These are phyloP conservation scores for Microtus montanus DNA, from an alignment of 2,113 vertebrate species.

Conservation along the genomic window DNA sequence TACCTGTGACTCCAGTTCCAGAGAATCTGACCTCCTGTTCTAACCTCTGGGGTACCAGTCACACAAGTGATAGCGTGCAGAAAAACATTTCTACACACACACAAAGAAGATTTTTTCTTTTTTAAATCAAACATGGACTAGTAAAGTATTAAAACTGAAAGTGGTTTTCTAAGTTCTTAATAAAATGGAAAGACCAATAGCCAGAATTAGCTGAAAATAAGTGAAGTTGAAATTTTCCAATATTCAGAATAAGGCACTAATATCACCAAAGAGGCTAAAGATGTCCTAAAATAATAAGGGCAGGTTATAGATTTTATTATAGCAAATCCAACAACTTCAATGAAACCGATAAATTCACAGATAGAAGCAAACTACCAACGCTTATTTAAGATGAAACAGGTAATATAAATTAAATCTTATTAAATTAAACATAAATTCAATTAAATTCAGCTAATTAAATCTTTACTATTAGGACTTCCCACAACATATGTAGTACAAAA, in stretches of 20 bases:
- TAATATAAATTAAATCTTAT: not conserved
- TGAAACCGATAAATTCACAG: not conserved
- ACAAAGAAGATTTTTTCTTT: not conserved
- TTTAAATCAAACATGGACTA: not conserved
- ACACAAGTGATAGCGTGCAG: too few relatives aligned
- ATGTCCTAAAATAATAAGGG: not conserved
- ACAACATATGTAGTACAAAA: not conserved
- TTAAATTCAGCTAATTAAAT: not conserved
- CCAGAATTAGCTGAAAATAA: not conserved
- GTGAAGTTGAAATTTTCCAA: not conserved
- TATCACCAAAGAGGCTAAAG: not conserved
- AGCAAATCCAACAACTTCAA: constrained; percentile 27
- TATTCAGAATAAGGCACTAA: not conserved
- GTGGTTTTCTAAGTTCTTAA: not conserved
- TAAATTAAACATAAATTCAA: too few relatives aligned
- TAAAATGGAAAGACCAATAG: not conserved
- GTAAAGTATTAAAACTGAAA: not conserved
- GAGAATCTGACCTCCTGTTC: not conserved
- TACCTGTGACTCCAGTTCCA: not conserved
- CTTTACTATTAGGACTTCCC: not conserved
- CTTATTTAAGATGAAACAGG: not conserved
- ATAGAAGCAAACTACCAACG: not conserved
- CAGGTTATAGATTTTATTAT: not conserved
- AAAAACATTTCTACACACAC: too few relatives aligned
- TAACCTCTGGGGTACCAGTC: not conserved